phyloP scores from a whole-genome alignment of 2,888 invertebrate species.

The Arctia plantaginis region DNA sequence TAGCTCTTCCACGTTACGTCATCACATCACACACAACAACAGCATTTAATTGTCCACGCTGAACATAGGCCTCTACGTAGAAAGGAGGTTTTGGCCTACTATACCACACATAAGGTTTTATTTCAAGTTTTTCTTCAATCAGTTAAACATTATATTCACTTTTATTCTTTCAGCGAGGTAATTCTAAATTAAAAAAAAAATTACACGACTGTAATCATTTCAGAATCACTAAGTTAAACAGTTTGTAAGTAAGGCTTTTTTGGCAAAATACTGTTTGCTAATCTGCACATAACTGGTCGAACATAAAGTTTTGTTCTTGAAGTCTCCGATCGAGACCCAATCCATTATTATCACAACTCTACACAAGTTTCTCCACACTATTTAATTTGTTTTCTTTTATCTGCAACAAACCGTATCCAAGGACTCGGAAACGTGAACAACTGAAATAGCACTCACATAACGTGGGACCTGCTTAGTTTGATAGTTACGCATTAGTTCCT shows the following conservation, averaged over 20 bases:
- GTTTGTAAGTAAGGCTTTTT: neutral
- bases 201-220: neutral
- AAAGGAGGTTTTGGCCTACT: too few species aligned
- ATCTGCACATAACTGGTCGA: neutral
- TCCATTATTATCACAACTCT: slow-evolving; percentile 20
- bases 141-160: too few species aligned
- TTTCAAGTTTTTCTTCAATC: too few species aligned
- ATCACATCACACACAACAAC: too few species aligned
- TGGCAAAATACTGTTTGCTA: neutral
- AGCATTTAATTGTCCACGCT: too few species aligned
- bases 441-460: slow-evolving; percentile 2
- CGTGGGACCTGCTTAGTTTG: slow-evolving; percentile 6
- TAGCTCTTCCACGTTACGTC: too few species aligned
- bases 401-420: neutral
- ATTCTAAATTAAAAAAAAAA: too few species aligned
- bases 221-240: neutral
- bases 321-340: slow-evolving; percentile 18
- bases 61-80: too few species aligned
- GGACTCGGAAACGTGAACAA: neutral
- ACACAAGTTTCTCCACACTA: slow-evolving; percentile 11
- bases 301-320: slow-evolving; percentile 23
- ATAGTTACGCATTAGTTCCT: neutral
- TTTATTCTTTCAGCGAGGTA: too few species aligned
- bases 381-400: slow-evolving; percentile 18
- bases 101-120: too few species aligned